These are phyloP conservation scores for Chloroclysta siterata DNA, from an alignment of 2,888 invertebrate genomes.

Conservation along the genomic window DNA sequence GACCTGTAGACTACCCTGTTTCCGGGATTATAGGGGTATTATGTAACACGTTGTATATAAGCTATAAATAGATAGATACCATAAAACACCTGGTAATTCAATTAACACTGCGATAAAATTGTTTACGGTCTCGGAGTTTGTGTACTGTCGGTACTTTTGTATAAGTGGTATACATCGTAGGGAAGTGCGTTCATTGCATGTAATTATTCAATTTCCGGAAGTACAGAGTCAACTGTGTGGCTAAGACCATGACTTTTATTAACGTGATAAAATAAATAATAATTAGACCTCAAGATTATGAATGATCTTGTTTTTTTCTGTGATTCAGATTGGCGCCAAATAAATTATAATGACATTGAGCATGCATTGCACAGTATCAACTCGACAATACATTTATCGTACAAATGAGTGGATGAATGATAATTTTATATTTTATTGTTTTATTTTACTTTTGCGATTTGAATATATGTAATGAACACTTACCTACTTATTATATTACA, in stretches of 20 bases:
- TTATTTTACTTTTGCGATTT: too few relatives aligned
- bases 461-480: too few relatives aligned
- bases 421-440: too few relatives aligned
- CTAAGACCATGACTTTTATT: neutral
- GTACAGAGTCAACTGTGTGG: neutral
- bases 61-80: neutral
- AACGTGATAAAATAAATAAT: neutral
- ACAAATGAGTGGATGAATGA: too few relatives aligned
- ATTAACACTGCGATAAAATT: neutral
- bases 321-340: neutral
- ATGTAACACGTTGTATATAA: too few relatives aligned
- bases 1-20: too few relatives aligned
- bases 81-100: neutral
- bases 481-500: too few relatives aligned
- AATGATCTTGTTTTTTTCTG: neutral
- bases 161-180: neutral
- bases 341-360: neutral
- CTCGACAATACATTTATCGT: too few relatives aligned
- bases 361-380: neutral
- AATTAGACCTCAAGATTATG: neutral
- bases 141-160: neutral
- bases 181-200: neutral
- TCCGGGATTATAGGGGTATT: too few relatives aligned
- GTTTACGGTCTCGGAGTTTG: neutral
- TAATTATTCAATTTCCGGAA: conserved; percentile 8